Evolutionary conservation across 2,113 vertebrate species (phyloP).

Genomic region (Ammospiza nelsoni): DNA sequence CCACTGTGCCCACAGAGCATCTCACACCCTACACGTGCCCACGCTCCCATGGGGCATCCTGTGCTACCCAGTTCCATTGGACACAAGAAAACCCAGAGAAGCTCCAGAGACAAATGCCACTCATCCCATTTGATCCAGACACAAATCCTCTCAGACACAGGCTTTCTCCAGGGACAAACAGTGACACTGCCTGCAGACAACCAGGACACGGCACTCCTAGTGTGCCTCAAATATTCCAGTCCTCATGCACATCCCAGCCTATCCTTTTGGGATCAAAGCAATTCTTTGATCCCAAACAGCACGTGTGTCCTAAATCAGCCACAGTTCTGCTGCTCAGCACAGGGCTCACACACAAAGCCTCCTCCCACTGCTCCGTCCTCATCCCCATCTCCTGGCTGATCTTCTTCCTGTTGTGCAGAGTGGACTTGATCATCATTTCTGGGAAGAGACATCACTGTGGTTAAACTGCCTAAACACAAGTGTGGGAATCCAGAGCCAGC

Average conservation of each 20-base stretch:
- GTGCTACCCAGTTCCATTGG: fast-evolving
- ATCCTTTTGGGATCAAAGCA: background rate
- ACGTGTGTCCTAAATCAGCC: background rate
- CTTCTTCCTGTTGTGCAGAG: background rate
- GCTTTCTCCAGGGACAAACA: background rate
- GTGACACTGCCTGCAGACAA: background rate
- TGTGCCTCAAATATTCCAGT: background rate
- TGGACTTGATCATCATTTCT: background rate
- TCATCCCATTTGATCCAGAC: background rate
- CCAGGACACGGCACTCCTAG: fast-evolving
- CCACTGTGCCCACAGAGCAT: fast-evolving
- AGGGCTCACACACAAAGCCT: background rate
- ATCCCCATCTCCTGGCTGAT: background rate
- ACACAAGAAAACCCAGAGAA: background rate
- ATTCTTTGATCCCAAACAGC: background rate
- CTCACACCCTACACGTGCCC: fast-evolving
- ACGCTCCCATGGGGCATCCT: fast-evolving
- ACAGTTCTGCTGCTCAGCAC: fast-evolving
- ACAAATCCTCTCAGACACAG: background rate
- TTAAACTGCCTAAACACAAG: background rate
- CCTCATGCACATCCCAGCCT: background rate
- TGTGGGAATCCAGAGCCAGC: background rate
- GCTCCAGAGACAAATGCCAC: fast-evolving
- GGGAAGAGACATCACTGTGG: background rate
- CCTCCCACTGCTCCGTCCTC: background rate